Conservation (phyloP, 2,797 vertebrate genomes). For the Tenualosa ilisha region DNA sequence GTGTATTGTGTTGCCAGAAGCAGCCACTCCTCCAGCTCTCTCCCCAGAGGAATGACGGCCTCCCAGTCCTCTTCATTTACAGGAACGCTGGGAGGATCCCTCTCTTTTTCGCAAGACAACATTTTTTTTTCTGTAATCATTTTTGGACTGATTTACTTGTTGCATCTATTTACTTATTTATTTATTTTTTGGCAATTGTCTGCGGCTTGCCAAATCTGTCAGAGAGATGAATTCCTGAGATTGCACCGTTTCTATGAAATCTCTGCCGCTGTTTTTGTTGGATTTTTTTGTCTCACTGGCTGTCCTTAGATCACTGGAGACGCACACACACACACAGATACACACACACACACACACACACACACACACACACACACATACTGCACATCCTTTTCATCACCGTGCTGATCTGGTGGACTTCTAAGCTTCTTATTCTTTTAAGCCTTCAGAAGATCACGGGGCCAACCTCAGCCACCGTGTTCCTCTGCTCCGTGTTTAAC, state of each 20-base stretch:
- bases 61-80: not conserved
- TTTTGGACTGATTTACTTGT: not conserved
- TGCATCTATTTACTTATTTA: not conserved
- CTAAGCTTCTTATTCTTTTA: constrained; percentile 8
- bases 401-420: not conserved
- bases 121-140: constrained; percentile 15
- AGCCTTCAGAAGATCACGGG: not conserved
- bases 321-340: not conserved
- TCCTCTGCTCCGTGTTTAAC: not conserved
- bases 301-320: not conserved
- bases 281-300: not conserved
- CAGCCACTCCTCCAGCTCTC: not conserved
- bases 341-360: not conserved
- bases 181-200: not conserved
- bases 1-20: not conserved
- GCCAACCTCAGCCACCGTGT: not conserved
- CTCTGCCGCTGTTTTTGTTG: not conserved
- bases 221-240: not conserved
- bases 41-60: not conserved
- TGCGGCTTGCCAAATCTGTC: not conserved
- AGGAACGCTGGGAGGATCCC: not conserved
- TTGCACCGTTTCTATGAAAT: not conserved
- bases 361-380: not conserved
- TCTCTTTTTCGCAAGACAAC: not conserved
- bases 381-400: not conserved